Percentiles rank a stretch among this genome's conserved stretches.
phyloP scores from a whole-genome alignment of 2,888 invertebrate genomes.

The Mimumesa dahlbomi region DNA sequence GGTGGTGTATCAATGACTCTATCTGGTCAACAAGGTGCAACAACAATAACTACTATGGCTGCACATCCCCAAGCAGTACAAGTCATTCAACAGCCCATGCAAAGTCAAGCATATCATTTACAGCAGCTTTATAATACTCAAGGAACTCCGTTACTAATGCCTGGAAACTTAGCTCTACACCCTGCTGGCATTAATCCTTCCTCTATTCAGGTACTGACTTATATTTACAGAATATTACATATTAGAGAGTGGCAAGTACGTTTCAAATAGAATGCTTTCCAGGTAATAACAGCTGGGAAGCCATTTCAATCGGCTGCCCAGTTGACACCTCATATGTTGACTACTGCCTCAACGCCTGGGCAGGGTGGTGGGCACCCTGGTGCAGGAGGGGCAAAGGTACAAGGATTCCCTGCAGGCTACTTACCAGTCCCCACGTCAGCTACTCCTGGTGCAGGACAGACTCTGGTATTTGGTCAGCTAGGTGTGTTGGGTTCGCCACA shows the following conservation, averaged over 20 bases:
- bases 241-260: not conserved
- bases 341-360: conserved; percentile 82
- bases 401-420: conserved; percentile 86
- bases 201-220: conserved; percentile 84
- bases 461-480: conserved; percentile 88
- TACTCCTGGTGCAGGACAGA: conserved; percentile 84
- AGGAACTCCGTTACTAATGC: conserved; percentile 89
- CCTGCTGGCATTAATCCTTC: conserved; percentile 88
- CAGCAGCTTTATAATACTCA: conserved; percentile 91
- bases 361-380: conserved; percentile 76
- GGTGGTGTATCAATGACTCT: conserved; percentile 80
- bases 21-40: conserved; percentile 81
- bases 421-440: conserved; percentile 90
- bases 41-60: conserved; percentile 88
- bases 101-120: conserved; percentile 87
- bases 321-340: conserved; percentile 90
- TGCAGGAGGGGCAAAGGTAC: conserved; percentile 75
- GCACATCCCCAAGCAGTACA: conserved; percentile 89
- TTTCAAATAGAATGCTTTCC: conserved; percentile 61
- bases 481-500: conserved; percentile 86
- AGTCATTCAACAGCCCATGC: conserved; percentile 91
- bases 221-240: not conserved
- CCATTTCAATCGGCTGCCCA: conserved; percentile 90
- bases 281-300: conserved; percentile 92
- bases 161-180: conserved; percentile 89